Evolutionary conservation across 2,113 vertebrate genomes (phyloP), one percentile per base, ranked within the genome.

Genomic region (Anser brachyrhynchus): DNA sequence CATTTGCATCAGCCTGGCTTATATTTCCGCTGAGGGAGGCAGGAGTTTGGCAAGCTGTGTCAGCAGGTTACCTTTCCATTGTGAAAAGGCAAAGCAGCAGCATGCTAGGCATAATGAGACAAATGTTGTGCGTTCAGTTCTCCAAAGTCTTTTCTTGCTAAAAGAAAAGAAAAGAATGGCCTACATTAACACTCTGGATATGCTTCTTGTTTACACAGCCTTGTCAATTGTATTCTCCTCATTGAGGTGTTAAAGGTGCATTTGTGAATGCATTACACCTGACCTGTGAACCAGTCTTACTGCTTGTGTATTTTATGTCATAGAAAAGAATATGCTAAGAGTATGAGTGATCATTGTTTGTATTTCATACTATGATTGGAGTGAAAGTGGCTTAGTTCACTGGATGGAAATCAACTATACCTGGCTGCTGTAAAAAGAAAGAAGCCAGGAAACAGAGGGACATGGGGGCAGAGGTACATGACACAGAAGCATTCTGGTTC

Each of bases 51-150:
- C 91, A 95, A 79, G 70, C 87, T 80, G 92, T 74, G 65, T 96
- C 94, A 77, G 89, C 91, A 88, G 92, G 83, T 88, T 96, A 96
- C 94, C 67, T 90, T 92, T 89, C 75, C 91, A 70, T 94, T 82
- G 83, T 78, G 92, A 95, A 87, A 71, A 70, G 91, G 28, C 62
- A 91, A 62, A 95, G 71, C 84, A 92, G 66, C 69, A 79, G 87
- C 55, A 87, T 81, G 89, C 81, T 74, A 49, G 82, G 84, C 75
- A 52, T 92, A 91, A 91, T 73, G 84, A 96, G 67, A 95, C 77
- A 93, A 79, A 93, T 91, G 76, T 52, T 78, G 51, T 87, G 62
- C 51, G 72, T 87, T 96, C 65, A 87, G 67, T 70, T 89, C 43
- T 65, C 22, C 35, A 52, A 76, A 92, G 90, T 55, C 70, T 90